Evolutionary conservation across 2,888 invertebrate species (phyloP), one percentile per base, ranked within the genome.

Genomic region (Zelleria hepariella): DNA sequence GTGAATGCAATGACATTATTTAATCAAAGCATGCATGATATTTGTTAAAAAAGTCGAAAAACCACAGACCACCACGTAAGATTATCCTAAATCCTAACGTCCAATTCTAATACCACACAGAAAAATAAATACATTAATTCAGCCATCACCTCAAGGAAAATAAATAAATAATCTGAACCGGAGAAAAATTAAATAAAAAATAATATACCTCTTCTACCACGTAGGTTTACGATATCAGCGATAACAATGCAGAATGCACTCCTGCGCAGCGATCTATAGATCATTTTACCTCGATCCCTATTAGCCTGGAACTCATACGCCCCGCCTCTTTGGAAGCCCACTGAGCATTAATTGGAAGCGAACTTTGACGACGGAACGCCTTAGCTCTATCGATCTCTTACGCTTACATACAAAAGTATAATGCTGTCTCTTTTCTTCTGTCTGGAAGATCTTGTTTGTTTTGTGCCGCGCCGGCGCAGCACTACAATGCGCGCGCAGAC

Each of bases 331-430:
- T 78, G 67, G 75, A 86, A 86, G 85, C 85, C 83, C 87, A 86
- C 82, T 87, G 86, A 86, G 72, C 88, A 84, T 87, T 85, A 88
- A 87, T 88, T 88, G 87, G 88, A 77, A 75, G 77, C 76, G 69
- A 79, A 79, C 79, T 73, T 81, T 72, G 75, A 80, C 71, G 74
- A 72, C 68, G 80, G 67, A 79, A 82, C 88, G 87, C 87, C 88
- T 80, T 75, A 75, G 65, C 52, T 68, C 67, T 61, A 57, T 5
- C 69, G 54, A 56, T 79, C 81, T 73, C 75, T 58, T 58, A 86
- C 70, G 60, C 18, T 62, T 67, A 0, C 32, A 18, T 0, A n/a
- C 1, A 1, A 1, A 18, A 18, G 23, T 15, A 8, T 69, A 68
- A 64, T 1, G 60, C 69, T 62, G 63, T 72, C 72, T 74, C 69